phyloP scores from a whole-genome alignment of 2,113 vertebrate genomes.

The Leucoraja erinaceus region DNA sequence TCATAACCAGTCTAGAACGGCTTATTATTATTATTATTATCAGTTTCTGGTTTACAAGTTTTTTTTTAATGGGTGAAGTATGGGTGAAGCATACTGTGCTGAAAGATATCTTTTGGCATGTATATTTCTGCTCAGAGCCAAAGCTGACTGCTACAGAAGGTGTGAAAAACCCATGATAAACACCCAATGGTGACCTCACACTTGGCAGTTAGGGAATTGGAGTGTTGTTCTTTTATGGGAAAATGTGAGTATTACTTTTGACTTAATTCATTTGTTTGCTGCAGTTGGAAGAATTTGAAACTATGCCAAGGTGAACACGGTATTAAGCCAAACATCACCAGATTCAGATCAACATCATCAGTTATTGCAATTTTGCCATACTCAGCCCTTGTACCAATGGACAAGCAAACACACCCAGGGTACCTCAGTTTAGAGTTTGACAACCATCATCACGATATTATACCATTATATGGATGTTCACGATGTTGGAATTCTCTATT shows the following conservation, averaged over 20 bases:
- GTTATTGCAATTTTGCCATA: neutral
- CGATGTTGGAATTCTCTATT: too few relatives aligned
- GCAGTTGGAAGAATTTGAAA: slow-evolving; percentile 15
- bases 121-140: neutral
- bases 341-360: neutral
- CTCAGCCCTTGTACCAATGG: neutral
- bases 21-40: too few relatives aligned
- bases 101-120: slow-evolving; percentile 7
- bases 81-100: too few relatives aligned
- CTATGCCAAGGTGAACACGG: neutral
- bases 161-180: slow-evolving; percentile 14
- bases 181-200: neutral
- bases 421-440: neutral
- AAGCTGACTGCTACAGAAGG: slow-evolving; percentile 14
- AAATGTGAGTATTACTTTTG: slow-evolving; percentile 27
- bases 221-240: neutral
- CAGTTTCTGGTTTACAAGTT: neutral
- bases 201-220: neutral
- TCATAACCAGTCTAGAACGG: neutral
- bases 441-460: neutral
- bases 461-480: too few relatives aligned
- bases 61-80: neutral
- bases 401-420: neutral
- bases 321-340: neutral
- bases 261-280: slow-evolving; percentile 28